These are phyloP conservation scores for Thalassophryne amazonica DNA, from an alignment of 2,797 vertebrate genomes.

Conservation along the genomic window DNA sequence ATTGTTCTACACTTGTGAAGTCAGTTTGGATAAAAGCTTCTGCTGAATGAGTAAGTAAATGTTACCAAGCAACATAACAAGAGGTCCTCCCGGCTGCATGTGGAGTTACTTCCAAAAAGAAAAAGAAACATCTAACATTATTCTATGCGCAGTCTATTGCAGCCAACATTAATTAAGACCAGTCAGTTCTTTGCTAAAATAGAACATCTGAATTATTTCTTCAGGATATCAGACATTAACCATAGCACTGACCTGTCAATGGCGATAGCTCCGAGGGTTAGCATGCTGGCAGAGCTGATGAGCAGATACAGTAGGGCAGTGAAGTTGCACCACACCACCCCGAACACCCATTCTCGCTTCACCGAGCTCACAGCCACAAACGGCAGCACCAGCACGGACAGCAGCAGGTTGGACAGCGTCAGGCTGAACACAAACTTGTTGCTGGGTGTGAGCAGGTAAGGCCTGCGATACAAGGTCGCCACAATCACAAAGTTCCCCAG, in stretches of 20 bases:
- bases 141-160: too few relatives aligned
- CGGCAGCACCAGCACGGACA: slow-evolving; percentile 91
- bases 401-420: slow-evolving; percentile 93
- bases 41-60: too few relatives aligned
- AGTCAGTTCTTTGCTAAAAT: too few relatives aligned
- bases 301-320: slow-evolving; percentile 95
- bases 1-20: too few relatives aligned
- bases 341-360: slow-evolving; percentile 92
- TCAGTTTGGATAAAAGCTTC: too few relatives aligned
- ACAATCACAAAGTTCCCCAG: slow-evolving; percentile 94
- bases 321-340: slow-evolving; percentile 99
- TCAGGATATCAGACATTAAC: too few relatives aligned
- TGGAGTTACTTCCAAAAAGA: too few relatives aligned
- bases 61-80: too few relatives aligned
- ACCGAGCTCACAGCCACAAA: slow-evolving; percentile 92
- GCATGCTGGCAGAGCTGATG: slow-evolving; percentile 98
- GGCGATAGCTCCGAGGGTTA: slow-evolving; percentile 95
- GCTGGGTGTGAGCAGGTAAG: slow-evolving; percentile 95
- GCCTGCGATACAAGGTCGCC: slow-evolving; percentile 89
- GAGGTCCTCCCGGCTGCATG: too few relatives aligned
- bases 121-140: too few relatives aligned
- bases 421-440: slow-evolving; percentile 99
- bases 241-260: slow-evolving; percentile 88
- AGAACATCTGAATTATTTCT: too few relatives aligned
- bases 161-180: too few relatives aligned